Base-by-base conservation (phyloP, 2,888 invertebrate species). In the Tachina lurida region DNA sequence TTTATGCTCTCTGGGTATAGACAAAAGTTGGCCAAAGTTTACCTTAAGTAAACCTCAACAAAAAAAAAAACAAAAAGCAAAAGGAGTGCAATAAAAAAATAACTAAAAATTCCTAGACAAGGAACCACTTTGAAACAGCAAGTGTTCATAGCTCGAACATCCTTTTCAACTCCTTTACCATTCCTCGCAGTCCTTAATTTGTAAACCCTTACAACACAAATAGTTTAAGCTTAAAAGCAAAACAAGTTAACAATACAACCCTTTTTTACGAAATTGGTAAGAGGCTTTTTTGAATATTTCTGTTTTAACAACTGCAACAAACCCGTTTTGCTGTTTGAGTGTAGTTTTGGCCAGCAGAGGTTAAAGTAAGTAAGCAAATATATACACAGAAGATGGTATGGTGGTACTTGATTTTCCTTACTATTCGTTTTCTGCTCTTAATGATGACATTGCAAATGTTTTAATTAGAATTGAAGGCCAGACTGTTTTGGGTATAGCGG, bases 41-140 rank as follows among this genome's bases (percentile, higher is more conserved):
- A 86, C 86, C 86, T 86, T 79, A 86, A 86, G 79, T 76, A 83
- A 86, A 79, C 86, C 86, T 76, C 74, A 81, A n/a, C n/a, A n/a
- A n/a, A n/a, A n/a, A n/a, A n/a, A n/a, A n/a, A n/a, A 73, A 71
- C 60, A 67, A 60, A 58, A 71, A 7, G 31, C 4, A 17, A 68
- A 43, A 60, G 41, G 5, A 71, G 1, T n/a, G 3, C n/a, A 60
- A 47, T 10, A 22, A 49, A 43, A 75, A 62, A 60, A 39, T 19
- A 65, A 39, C 2, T 54, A 54, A 63, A 47, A 45, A 13, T 15
- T 62, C 31, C 43, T 22, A 19, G 62, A 47, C 43, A 74, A 22
- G 13, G 43, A 65, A 60, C 54, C 58, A 67, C 45, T 68, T 75
- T 67, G 49, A 17, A 49, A 39, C 31, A 52, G 60, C 68, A 68